Base-by-base conservation (phyloP, 2,888 invertebrate genomes). In the Mesorhabditis sp. region DNA sequence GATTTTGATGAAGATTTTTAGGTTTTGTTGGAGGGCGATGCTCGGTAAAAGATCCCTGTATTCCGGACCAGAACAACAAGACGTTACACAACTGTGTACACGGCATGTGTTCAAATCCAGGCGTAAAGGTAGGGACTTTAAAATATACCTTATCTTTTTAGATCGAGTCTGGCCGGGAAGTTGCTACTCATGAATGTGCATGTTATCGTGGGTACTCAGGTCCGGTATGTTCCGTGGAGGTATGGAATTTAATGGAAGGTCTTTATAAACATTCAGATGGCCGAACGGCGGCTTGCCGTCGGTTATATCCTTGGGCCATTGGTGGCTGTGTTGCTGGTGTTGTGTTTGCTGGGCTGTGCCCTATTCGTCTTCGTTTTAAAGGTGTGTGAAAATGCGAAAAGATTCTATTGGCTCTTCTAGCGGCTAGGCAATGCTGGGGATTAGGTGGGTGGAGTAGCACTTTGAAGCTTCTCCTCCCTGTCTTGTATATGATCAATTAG, bases 171-270 rank as follows among this genome's bases (percentile, higher is more conserved):
- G 72, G 73, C 13, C 72, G 74, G 28, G 80, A 80, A 67, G 71
- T 75, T 64, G 78, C 78, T 41, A 78, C 76, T 45, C 80, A 82
- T 67, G 82, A 83, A 42, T 84, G 84, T 66, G 74, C 75, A 7
- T 83, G 83, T 62, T 70, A 75, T 61, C 70, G 76, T 45, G 83
- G 83, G 0, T 84, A 78, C 68, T 77, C 79, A 10, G 84, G 84
- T 42, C 74, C 76, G 15, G 73, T 72, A 42, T 84, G 84, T 71
- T 74, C 76, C 4, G 72, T 70, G 65, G 75, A 74, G 69, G 77
- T 79, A 42, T 65, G 67, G n/a, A 45, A 67, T 13, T 61, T 67
- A 45, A 50, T 13, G 2, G 58, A 2, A 50, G 58, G 7, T 13
- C 2, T 50, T 50, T 10, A 50, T 2, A 50, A 50, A 50, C 2